Conservation (phyloP, 2,888 invertebrate species). For the Acrocyrtus sp. region DNA sequence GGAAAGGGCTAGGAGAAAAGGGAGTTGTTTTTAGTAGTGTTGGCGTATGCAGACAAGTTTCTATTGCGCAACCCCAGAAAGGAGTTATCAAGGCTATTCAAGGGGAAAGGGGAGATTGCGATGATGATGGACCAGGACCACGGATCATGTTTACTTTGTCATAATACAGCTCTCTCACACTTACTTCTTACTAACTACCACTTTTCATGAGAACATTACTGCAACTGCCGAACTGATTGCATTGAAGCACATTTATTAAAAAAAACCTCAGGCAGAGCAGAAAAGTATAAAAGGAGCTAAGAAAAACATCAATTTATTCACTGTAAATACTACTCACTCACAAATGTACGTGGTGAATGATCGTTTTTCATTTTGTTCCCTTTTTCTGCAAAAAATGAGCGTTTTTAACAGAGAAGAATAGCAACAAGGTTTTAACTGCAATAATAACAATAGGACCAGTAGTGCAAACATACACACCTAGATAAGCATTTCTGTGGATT, state of each 20-base stretch:
- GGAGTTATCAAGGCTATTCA: slow-evolving; percentile 36
- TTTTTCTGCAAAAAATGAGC: slow-evolving; percentile 7
- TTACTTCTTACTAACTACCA: neutral
- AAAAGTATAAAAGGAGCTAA: slow-evolving; percentile 8
- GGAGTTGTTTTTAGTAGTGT: too few relatives aligned
- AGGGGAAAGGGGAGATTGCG: slow-evolving; percentile 29
- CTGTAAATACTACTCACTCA: neutral
- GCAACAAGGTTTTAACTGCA: too few relatives aligned
- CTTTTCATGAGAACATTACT: neutral
- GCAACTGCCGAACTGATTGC: neutral
- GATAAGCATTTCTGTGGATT: too few relatives aligned
- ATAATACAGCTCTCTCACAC: neutral
- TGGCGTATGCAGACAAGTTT: too few relatives aligned
- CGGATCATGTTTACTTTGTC: neutral
- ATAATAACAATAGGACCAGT: too few relatives aligned
- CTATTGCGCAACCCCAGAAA: too few relatives aligned
- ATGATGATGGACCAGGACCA: slow-evolving; percentile 10
- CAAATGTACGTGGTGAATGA: slow-evolving; percentile 7
- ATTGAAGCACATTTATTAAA: too few relatives aligned
- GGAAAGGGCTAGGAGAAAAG: too few relatives aligned
- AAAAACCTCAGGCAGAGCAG: neutral
- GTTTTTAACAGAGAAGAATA: too few relatives aligned
- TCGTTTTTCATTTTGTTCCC: slow-evolving; percentile 31
- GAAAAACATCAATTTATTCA: neutral
- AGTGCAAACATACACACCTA: too few relatives aligned